Evolutionary conservation across 1,140 invertebrate species (phyloP), one percentile per base, ranked within the genome.

Genomic region (Musca vetustissima): DNA sequence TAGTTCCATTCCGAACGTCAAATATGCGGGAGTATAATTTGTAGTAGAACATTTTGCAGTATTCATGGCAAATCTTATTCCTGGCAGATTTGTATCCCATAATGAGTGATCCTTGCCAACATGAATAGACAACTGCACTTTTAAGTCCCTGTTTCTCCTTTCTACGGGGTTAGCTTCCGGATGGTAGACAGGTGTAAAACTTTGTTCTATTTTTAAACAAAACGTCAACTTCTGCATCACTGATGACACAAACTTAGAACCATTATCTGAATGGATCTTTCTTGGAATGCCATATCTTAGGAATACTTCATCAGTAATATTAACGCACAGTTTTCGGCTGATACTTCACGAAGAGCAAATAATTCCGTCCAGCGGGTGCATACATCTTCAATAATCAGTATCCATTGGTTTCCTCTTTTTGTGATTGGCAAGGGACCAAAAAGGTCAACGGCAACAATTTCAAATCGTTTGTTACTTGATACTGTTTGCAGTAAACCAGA

Each of bases 91-190:
- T 66, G 71, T 55, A 32, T 77, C 72, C 82, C 82, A 85, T 4
- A 67, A 50, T 2, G 49, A 21, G 61, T 85, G 83, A 32, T 83
- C 72, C 1, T 75, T 64, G 8, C 74, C 71, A 0, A 85, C 75
- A 15, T 78, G 77, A 1, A 83, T 79, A 0, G 73, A 66, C 0
- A 85, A 69, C 72, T 80, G 79, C 1, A 74, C 71, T 67, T 85
- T 84, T 0, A 86, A 21, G 21, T 81, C 80, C 17, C 79, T 55
- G 67, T 85, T 86, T 11, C 79, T 78, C 11, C 84, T 67, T 71
- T 85, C 84, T 0, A 79, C 77, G 0, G 77, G 77, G 64, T 85
- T 85, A 0, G 79, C 72, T 59, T 81, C 74, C 6, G 83, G 77
- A 68, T 83, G 81, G 69, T 85, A 85, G 0, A 75, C 25, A 0